A percentile compares a stretch with the other conserved stretches of the same genome.
These are phyloP conservation scores for Aplodontia rufa DNA, from an alignment of 2,113 vertebrate genomes.

Conservation along the genomic window DNA sequence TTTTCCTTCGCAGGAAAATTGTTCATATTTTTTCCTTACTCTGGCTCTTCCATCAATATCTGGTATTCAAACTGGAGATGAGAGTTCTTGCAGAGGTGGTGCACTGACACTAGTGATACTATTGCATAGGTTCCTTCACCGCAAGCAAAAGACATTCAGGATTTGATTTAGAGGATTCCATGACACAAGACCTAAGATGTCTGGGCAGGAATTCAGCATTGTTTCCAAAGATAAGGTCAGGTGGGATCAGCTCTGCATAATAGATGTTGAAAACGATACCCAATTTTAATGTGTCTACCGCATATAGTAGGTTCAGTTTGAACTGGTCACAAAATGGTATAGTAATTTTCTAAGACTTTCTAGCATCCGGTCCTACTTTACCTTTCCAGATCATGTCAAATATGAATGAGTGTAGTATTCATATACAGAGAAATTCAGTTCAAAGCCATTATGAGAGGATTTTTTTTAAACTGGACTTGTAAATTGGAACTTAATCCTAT, in stretches of 20 bases:
- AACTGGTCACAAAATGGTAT: too few species aligned
- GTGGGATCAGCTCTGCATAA: too few species aligned
- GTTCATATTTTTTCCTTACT: conserved; percentile 93
- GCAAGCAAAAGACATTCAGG: conserved; percentile 94
- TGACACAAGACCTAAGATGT: conserved; percentile 80
- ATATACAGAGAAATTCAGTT: conserved; percentile 91
- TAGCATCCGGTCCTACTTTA: conserved; percentile 87
- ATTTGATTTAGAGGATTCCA: conserved; percentile 92
- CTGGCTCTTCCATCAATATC: conserved; percentile 93
- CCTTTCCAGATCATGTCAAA: conserved; percentile 95
- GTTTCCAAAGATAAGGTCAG: neutral
- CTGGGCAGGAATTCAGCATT: neutral
- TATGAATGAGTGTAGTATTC: conserved; percentile 91
- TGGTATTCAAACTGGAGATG: conserved; percentile 96
- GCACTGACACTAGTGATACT: conserved; percentile 96
- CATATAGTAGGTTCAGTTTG: neutral
- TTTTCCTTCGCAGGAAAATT: conserved; percentile 93
- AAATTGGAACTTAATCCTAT: conserved; percentile 13
- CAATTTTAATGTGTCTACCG: neutral
- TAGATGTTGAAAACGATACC: too few species aligned
- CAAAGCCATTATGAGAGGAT: conserved; percentile 94
- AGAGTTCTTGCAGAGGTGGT: conserved; percentile 93
- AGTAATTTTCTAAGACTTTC: conserved; percentile 95
- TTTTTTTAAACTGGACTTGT: conserved; percentile 86
- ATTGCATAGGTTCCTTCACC: conserved; percentile 96